A percentile compares a stretch with the other conserved stretches of the same genome.
These are phyloP conservation scores for Erebia aethiops DNA, from an alignment of 2,888 invertebrate species.

Conservation along the genomic window DNA sequence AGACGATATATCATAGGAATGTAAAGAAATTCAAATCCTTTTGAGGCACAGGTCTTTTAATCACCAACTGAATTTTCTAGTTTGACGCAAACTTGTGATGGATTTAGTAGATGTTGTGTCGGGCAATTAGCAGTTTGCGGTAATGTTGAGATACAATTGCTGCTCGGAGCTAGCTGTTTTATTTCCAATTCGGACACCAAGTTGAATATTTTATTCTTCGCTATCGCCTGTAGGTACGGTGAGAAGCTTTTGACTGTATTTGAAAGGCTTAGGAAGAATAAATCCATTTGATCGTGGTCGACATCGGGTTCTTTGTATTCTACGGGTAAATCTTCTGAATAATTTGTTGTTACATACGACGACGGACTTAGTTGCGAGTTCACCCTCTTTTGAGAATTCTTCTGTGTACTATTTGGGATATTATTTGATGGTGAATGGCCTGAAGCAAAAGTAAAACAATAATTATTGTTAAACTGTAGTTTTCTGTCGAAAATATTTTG, in stretches of 20 bases:
- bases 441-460: constrained; percentile 1
- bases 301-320: constrained; percentile 15
- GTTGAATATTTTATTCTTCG: constrained; percentile 40
- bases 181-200: constrained; percentile 40
- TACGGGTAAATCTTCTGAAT: not conserved
- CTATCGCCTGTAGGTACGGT: constrained; percentile 37
- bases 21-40: not conserved
- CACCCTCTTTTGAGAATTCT: constrained; percentile 12
- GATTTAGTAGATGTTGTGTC: not conserved
- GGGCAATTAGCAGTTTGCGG: constrained; percentile 12
- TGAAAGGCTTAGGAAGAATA: constrained; percentile 39
- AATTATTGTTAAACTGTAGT: not conserved
- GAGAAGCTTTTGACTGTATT: constrained; percentile 41
- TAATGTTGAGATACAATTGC: not conserved
- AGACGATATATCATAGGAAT: no score
- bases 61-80: not conserved
- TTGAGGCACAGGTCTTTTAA: not conserved
- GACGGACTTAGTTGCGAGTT: constrained; percentile 6
- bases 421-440: not conserved
- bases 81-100: not conserved
- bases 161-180: constrained; percentile 86
- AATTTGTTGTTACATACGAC: constrained; percentile 3
- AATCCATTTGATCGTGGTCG: constrained; percentile 32
- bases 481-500: not conserved
- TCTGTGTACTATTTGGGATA: not conserved